A percentile compares a stretch with the other conserved stretches of the same genome.
These are phyloP conservation scores for Lagodon rhomboides DNA, from an alignment of 2,797 vertebrate genomes.

Conservation along the genomic window DNA sequence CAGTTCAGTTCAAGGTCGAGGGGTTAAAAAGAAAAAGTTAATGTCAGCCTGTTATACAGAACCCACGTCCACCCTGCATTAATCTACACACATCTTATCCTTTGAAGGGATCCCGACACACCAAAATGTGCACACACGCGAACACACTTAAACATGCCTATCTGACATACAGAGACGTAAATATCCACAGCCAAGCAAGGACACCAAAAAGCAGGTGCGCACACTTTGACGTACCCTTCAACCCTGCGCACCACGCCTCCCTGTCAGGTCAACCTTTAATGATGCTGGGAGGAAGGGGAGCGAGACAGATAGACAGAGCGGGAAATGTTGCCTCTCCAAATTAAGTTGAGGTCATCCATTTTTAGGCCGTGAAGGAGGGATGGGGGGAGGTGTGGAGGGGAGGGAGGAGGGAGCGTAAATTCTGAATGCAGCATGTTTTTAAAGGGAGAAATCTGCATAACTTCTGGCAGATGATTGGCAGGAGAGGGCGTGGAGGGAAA, in stretches of 20 bases:
- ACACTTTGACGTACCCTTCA: constrained; percentile 46
- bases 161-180: constrained; percentile 35
- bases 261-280: constrained; percentile 75
- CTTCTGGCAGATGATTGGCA: constrained; percentile 84
- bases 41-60: constrained; percentile 55
- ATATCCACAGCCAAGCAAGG: constrained; percentile 44
- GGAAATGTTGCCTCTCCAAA: constrained; percentile 48
- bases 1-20: constrained; percentile 68
- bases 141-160: constrained; percentile 24
- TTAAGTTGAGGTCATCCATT: constrained; percentile 70
- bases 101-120: constrained; percentile 30
- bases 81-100: constrained; percentile 56
- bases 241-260: constrained; percentile 58
- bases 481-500: constrained; percentile 66
- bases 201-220: constrained; percentile 23
- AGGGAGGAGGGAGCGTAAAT: constrained; percentile 40
- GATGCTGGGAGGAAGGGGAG: constrained; percentile 49
- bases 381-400: not conserved
- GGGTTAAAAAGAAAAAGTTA: constrained; percentile 54
- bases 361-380: constrained; percentile 33
- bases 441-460: constrained; percentile 80
- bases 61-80: constrained; percentile 39
- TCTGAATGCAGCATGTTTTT: constrained; percentile 76
- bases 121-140: constrained; percentile 8
- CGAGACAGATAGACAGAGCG: constrained; percentile 25